Evolutionary conservation across 2,888 invertebrate species (phyloP).

Genomic region (Atrina japonica): DNA sequence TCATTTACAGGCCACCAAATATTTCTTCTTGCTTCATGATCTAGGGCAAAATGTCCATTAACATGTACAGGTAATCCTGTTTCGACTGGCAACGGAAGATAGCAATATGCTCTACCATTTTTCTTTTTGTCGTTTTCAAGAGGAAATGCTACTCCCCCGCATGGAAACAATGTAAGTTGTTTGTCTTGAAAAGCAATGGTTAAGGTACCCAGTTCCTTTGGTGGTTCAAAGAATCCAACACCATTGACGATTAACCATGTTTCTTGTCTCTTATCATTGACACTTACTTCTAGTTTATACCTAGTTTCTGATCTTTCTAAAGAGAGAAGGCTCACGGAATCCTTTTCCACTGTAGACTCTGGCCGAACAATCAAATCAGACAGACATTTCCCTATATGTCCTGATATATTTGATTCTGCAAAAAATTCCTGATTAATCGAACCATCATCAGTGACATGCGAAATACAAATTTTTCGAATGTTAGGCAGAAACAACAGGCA

Average conservation of each 20-base stretch:
- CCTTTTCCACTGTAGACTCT: neutral
- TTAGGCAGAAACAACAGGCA: conserved; percentile 73
- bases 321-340: too few species aligned
- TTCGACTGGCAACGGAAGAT: conserved; percentile 63
- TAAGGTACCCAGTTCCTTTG: conserved; percentile 46
- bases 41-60: conserved; percentile 68
- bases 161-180: conserved; percentile 60
- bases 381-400: neutral
- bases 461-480: conserved; percentile 60
- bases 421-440: conserved; percentile 37
- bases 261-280: conserved; percentile 15
- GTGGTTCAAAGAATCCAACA: conserved; percentile 57
- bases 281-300: conserved; percentile 29
- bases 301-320: conserved; percentile 22
- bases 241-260: conserved; percentile 66
- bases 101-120: conserved; percentile 58
- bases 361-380: neutral
- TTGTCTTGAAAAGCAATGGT: conserved; percentile 48
- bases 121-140: neutral
- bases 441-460: conserved; percentile 43
- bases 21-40: conserved; percentile 58
- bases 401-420: conserved; percentile 25
- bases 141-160: conserved; percentile 63
- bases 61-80: conserved; percentile 66
- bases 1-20: conserved; percentile 47